Base-by-base conservation (phyloP, 2,113 vertebrate genomes). In the Oryzias javanicus region DNA sequence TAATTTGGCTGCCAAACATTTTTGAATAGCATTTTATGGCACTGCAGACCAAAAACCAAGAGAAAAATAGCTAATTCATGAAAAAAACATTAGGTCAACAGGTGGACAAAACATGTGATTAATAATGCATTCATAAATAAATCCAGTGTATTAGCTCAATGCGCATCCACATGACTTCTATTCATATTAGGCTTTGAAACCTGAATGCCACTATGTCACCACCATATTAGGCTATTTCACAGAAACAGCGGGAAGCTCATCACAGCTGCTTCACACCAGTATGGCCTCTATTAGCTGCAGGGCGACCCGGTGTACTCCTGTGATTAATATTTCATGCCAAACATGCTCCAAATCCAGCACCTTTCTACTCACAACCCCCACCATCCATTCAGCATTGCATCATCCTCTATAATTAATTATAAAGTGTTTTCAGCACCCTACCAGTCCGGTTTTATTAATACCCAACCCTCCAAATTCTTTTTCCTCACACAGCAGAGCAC, bases 261-360 rank as follows among this genome's bases (percentile, higher is more conserved):
- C 80, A 62, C 60, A 64, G 54, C 51, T 12, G 18, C 58, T 29
- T 47, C 48, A 51, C 53, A 67, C 74, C 60, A 72, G 50, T 60
- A 64, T 49, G 29, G 76, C 73, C 70, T 80, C 74, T 79, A 84
- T 88, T 84, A 86, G 79, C 72, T 63, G 63, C 42, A 1, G 68
- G 17, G 58, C 72, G 78, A 87, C 85, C 82, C 73, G 52, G 53
- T 70, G 68, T 72, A 64, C 79, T 51, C 29, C 52, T 60, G 65
- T 86, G 75, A 86, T 90, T 80, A 86, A 86, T 88, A 86, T 79
- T 88, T 86, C 65, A 82, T 64, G 74, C 72, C 75, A 71, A 83
- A 75, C 70, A 69, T 64, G 63, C 67, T 72, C 57, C 74, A 55
- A 74, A 75, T 44, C 60, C 51, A 44, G 56, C 66, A 59, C 48